These are phyloP conservation scores for Pseudoips prasinana DNA, from an alignment of 2,888 invertebrate species.

Conservation along the genomic window DNA sequence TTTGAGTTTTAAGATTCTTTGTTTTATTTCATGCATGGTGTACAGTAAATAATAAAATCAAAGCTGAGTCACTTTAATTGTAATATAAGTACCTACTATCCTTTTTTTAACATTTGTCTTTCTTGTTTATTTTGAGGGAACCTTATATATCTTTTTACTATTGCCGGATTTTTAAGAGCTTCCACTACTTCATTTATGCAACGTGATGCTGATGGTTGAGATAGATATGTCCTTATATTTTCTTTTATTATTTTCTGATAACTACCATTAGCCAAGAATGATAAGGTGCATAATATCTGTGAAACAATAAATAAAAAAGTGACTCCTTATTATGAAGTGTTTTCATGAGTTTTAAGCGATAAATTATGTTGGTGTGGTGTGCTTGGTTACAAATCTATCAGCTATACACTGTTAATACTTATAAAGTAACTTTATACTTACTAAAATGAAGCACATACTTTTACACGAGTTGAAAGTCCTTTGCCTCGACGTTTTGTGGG, in stretches of 20 bases:
- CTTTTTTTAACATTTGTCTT: background rate
- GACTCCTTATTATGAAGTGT: no score
- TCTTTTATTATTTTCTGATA: background rate
- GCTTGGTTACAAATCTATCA: no score
- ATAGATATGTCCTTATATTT: background rate
- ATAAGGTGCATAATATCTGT: background rate
- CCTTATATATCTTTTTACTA: background rate
- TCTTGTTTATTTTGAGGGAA: background rate
- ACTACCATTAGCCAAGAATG: background rate
- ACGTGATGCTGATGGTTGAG: background rate
- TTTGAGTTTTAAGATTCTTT: no score
- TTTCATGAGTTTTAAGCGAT: no score
- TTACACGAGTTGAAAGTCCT: no score
- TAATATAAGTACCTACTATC: slow-evolving; percentile 1
- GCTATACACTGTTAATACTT: no score
- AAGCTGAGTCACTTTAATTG: background rate
- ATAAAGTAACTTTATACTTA: no score
- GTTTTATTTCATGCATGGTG: no score
- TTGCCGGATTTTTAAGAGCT: background rate
- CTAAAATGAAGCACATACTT: no score
- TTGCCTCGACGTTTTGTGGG: no score
- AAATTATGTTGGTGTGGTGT: no score
- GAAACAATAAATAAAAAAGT: slow-evolving; percentile 1
- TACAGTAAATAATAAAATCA: slow-evolving; percentile 1
- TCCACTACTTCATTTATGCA: slow-evolving; percentile 1